Percentiles rank a stretch among this genome's conserved stretches.
phyloP scores from a whole-genome alignment of 35 echinoderm and acorn worm species.

The Acanthaster planci region DNA sequence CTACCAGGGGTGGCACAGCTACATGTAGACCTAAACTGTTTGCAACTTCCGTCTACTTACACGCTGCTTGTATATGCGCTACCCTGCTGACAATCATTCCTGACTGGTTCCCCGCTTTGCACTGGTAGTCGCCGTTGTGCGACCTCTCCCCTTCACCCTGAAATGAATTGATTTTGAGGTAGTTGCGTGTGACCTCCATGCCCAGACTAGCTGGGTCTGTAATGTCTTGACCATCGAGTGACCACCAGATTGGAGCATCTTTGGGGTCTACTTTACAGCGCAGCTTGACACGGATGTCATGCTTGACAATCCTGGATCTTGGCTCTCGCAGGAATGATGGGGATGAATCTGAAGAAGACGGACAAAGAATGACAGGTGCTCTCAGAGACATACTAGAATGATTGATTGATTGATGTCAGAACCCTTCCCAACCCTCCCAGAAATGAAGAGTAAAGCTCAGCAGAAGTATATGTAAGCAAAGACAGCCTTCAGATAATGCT shows the following conservation, averaged over 20 bases:
- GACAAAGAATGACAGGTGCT: neutral
- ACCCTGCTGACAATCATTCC: slow-evolving; percentile 55
- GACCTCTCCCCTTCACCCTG: slow-evolving; percentile 46
- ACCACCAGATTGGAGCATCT: slow-evolving; percentile 83
- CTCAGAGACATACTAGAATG: too few species aligned
- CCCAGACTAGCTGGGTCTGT: slow-evolving; percentile 14
- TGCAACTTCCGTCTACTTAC: slow-evolving; percentile 39
- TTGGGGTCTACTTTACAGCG: slow-evolving; percentile 74
- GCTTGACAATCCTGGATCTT: slow-evolving; percentile 70
- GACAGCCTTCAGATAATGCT: too few species aligned
- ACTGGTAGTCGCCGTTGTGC: slow-evolving; percentile 83
- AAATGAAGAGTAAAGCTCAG: too few species aligned
- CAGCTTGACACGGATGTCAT: slow-evolving; percentile 72
- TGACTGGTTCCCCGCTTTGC: slow-evolving; percentile 53
- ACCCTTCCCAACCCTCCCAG: too few species aligned
- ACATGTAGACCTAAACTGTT: neutral
- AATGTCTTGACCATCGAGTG: slow-evolving; percentile 47
- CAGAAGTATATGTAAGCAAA: too few species aligned
- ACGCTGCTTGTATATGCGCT: slow-evolving; percentile 69
- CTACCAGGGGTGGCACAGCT: neutral
- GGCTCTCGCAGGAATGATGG: slow-evolving; percentile 76
- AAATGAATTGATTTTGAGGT: slow-evolving; percentile 69
- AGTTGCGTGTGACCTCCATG: slow-evolving; percentile 45
- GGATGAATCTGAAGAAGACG: slow-evolving; percentile 50
- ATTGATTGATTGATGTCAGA: too few species aligned